A percentile compares a stretch with the other conserved stretches of the same genome.
These are phyloP conservation scores for Erethizon dorsatum DNA, from an alignment of 2,797 vertebrate genomes.

Conservation along the genomic window DNA sequence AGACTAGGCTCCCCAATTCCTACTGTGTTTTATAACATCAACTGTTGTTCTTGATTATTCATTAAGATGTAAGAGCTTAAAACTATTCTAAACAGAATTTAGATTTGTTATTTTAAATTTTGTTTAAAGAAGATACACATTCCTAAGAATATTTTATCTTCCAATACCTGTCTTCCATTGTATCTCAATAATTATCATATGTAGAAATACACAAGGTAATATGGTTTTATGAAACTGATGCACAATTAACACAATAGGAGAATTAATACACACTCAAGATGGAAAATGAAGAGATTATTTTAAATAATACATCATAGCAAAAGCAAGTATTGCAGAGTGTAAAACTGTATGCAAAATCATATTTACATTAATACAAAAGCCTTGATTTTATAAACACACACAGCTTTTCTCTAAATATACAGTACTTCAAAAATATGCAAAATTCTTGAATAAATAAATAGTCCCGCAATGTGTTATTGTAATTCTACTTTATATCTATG, in stretches of 20 bases:
- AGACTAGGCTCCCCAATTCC: rapidly evolving
- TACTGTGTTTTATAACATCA: not conserved
- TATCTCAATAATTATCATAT: not conserved
- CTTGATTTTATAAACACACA: not conserved
- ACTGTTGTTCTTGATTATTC: not conserved
- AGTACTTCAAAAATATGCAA: not conserved
- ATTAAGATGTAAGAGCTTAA: not conserved
- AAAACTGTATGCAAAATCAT: not conserved
- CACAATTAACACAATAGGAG: not conserved
- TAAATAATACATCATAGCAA: not conserved
- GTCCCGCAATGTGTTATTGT: not conserved
- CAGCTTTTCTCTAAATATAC: not conserved
- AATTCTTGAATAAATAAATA: not conserved
- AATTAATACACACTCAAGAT: not conserved
- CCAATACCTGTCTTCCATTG: not conserved
- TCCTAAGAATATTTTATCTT: not conserved
- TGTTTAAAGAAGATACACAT: not conserved
- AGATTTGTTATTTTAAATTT: not conserved
- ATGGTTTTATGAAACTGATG: not conserved
- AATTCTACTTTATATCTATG: not conserved
- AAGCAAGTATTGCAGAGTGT: not conserved
- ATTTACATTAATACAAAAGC: not conserved
- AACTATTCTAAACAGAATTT: not conserved
- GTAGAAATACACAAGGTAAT: not conserved
- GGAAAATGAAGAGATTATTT: not conserved